These are phyloP conservation scores for Rhamnusium bicolor DNA, from an alignment of 2,888 invertebrate genomes.

Conservation along the genomic window DNA sequence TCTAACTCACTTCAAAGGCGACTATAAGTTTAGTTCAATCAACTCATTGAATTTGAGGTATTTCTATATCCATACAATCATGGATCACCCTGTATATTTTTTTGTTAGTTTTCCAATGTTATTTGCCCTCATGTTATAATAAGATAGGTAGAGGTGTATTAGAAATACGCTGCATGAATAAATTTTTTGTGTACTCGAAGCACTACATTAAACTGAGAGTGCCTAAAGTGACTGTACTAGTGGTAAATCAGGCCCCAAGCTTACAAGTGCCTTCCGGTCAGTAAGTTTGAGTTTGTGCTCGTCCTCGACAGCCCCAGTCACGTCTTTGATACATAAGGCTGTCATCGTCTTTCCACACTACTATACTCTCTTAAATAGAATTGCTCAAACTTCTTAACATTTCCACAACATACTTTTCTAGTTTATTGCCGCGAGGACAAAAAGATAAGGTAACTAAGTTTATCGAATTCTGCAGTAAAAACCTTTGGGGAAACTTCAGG, in stretches of 20 bases:
- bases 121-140: neutral
- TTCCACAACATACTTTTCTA: constrained; percentile 30
- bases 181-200: no score
- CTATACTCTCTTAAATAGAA: constrained; percentile 6
- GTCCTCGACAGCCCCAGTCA: neutral
- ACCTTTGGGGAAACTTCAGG: neutral
- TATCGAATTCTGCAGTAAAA: constrained; percentile 23
- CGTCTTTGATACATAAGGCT: neutral
- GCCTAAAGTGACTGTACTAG: neutral
- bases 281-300: neutral
- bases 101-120: no score
- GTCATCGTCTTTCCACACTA: neutral
- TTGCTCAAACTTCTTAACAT: constrained; percentile 21
- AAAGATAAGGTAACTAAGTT: constrained; percentile 30
- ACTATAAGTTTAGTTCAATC: no score
- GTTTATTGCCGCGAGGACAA: constrained; percentile 6
- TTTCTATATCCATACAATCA: no score
- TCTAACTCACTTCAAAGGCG: no score
- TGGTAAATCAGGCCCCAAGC: neutral
- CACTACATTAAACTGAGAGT: neutral
- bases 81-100: no score
- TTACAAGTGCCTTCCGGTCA: neutral
- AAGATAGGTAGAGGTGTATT: neutral
- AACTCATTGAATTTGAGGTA: no score
- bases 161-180: neutral